A percentile compares a stretch with the other conserved stretches of the same genome.
phyloP scores from a whole-genome alignment of 2,113 vertebrate genomes.

The Siniperca knerii region DNA sequence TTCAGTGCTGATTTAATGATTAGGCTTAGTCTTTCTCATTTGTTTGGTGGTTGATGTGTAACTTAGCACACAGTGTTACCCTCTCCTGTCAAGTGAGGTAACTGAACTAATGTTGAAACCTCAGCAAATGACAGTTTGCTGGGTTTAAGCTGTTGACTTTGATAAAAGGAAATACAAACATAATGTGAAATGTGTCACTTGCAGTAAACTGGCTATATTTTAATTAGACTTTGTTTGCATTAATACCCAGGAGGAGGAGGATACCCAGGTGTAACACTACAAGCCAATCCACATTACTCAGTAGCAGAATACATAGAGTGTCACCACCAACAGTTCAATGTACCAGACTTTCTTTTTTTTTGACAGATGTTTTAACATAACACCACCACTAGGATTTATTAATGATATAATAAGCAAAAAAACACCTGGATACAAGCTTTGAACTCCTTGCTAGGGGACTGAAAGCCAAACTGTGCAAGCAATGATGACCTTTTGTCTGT shows the following conservation, averaged over 20 bases:
- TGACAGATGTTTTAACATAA: too few relatives aligned
- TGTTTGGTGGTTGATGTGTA: background rate
- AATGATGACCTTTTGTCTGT: background rate
- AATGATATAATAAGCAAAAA: background rate
- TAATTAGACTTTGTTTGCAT: background rate
- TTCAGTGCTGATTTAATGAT: background rate
- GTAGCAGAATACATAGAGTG: background rate
- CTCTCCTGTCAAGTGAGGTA: background rate
- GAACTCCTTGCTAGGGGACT: background rate
- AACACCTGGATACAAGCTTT: background rate
- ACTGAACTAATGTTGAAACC: conserved; percentile 4
- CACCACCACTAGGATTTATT: background rate
- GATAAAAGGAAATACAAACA: background rate
- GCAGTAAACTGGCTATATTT: background rate
- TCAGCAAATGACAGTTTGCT: background rate
- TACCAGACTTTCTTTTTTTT: background rate
- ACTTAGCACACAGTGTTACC: background rate
- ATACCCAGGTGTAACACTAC: background rate
- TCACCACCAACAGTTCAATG: background rate
- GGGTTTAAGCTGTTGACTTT: background rate
- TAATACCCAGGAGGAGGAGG: background rate
- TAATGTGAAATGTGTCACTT: background rate
- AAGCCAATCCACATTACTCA: background rate
- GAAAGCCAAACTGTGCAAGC: background rate
- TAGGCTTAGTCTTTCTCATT: background rate